These are phyloP conservation scores for Drosophila ogumai DNA, from an alignment of 1,140 invertebrate genomes.

Conservation along the genomic window DNA sequence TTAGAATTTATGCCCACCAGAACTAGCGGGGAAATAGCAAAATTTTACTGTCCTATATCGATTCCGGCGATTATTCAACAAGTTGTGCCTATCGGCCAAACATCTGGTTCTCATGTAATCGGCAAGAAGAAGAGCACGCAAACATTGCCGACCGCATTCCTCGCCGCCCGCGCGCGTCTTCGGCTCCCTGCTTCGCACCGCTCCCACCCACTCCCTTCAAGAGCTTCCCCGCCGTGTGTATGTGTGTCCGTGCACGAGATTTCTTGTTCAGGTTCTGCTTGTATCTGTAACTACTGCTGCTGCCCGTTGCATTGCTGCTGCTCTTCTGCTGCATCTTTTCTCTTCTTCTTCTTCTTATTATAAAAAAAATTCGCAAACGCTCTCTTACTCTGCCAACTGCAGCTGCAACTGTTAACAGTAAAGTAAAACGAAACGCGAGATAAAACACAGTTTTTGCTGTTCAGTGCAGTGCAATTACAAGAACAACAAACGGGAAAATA, in stretches of 20 bases:
- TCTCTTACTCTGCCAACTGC: conserved; percentile 14
- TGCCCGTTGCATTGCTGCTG: conserved; percentile 18
- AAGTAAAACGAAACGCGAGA: conserved; percentile 9
- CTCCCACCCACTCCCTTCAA: conserved; percentile 4
- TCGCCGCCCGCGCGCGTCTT: conserved; percentile 31
- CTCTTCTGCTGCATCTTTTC: conserved; percentile 39
- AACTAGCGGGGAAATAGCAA: too few species aligned
- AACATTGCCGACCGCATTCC: conserved; percentile 55
- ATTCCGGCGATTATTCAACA: conserved; percentile 49
- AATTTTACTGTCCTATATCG: not conserved
- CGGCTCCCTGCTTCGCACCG: conserved; percentile 35
- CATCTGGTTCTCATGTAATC: conserved; percentile 41
- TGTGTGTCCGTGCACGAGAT: conserved; percentile 24
- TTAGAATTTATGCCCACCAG: too few species aligned
- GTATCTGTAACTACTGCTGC: conserved; percentile 22
- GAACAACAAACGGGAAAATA: conserved; percentile 15
- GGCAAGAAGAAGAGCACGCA: conserved; percentile 60
- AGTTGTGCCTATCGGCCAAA: conserved; percentile 40
- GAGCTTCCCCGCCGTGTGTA: conserved; percentile 8
- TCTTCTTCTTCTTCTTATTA: conserved; percentile 28
- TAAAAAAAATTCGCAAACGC: conserved; percentile 17
- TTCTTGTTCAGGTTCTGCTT: conserved; percentile 43
- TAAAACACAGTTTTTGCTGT: conserved; percentile 10
- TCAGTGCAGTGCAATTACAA: conserved; percentile 32
- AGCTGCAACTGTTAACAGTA: conserved; percentile 26